phyloP scores from a whole-genome alignment of 2,888 invertebrate species.

The Eupelmus urozonus region DNA sequence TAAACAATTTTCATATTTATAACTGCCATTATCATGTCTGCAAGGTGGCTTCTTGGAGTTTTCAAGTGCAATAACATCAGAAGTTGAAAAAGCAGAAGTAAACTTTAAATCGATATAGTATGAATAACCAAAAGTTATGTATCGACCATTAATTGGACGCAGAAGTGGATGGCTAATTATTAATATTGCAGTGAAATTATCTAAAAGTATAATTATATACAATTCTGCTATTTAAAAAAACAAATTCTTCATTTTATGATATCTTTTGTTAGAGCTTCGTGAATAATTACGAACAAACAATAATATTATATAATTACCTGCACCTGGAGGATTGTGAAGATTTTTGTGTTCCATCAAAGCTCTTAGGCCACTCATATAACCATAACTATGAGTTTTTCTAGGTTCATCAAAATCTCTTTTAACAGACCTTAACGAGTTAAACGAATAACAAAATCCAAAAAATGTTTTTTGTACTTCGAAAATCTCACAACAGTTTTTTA shows the following conservation, averaged over 20 bases:
- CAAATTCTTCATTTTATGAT: too few relatives aligned
- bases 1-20: slow-evolving; percentile 67
- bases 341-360: background rate
- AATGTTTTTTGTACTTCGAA: slow-evolving; percentile 42
- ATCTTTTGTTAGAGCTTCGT: too few relatives aligned
- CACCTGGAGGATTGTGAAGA: background rate
- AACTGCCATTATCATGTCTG: slow-evolving; percentile 58
- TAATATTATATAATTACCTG: too few relatives aligned
- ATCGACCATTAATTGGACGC: slow-evolving; percentile 62
- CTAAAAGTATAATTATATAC: slow-evolving; percentile 6
- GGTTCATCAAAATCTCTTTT: background rate
- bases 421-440: slow-evolving; percentile 38
- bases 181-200: slow-evolving; percentile 46
- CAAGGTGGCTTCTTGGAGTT: slow-evolving; percentile 63
- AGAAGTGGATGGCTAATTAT: slow-evolving; percentile 64
- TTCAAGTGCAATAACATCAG: slow-evolving; percentile 57
- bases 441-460: slow-evolving; percentile 48
- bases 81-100: slow-evolving; percentile 62
- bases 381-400: background rate
- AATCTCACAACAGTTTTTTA: slow-evolving; percentile 36
- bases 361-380: slow-evolving; percentile 15
- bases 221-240: too few relatives aligned
- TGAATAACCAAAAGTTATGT: slow-evolving; percentile 61
- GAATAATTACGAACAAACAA: background rate
- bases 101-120: slow-evolving; percentile 66